Evolutionary conservation across 2,797 vertebrate species (phyloP), one percentile per base, ranked within the genome.

Genomic region (Myotis planiceps): DNA sequence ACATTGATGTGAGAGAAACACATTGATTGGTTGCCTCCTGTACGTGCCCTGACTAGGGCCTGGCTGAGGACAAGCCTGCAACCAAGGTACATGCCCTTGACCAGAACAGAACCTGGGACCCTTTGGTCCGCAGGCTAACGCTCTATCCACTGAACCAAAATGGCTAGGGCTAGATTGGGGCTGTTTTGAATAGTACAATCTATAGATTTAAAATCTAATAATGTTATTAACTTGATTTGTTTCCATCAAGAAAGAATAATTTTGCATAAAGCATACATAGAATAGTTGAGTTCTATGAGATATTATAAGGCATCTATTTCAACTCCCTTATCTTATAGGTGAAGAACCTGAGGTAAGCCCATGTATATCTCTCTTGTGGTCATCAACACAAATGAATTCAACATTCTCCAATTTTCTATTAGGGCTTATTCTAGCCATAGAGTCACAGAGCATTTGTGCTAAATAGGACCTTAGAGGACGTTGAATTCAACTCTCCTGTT

Each of bases 111-210:
- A 60, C 58, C 58, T 60, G 58, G 13, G 27, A 60, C 13, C 27
- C 58, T 60, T 60, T 60, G 58, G 27, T 60, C 58, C 1, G 5
- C 27, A 29, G 58, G 58, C 58, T 27, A 60, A 27, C 6, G 27
- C 27, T 60, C 25, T 60, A 29, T 29, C 27, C 58, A 60, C 27
- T 14, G 27, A 60, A 29, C 12, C 27, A 60, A 60, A 29, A 13
- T 15, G 58, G 2, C 58, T 60, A 60, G 58, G 58, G 27, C 13
- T 90, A 71, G 39, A 53, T 27, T 94, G 21, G 3, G 37, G 6
- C 79, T 95, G 49, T 90, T 94, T 90, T 85, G 58, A 92, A 60
- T 84, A n/a, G 32, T n/a, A 34, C 14, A 83, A n/a, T 15, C n/a
- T 42, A 55, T 39, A 37, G 53, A 88, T 45, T 90, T 79, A 66